Evolutionary conservation across 2,797 vertebrate species (phyloP).

Genomic region (Gymnothorax reevesii): DNA sequence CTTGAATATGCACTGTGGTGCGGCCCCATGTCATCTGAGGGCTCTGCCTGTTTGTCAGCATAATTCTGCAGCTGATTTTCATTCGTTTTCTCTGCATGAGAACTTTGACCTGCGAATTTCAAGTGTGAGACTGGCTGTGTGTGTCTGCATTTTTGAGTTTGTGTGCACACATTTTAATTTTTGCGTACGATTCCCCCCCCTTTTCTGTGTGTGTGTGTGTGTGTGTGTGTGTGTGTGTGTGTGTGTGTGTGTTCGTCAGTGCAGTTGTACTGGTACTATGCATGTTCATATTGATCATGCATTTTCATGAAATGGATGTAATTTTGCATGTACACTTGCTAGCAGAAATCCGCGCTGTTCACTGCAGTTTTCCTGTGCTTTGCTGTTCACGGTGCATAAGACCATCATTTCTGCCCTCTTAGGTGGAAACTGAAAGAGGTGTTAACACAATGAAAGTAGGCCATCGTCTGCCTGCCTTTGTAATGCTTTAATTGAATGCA

Average conservation of each 20-base stretch:
- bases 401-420: background rate
- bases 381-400: background rate
- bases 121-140: no score
- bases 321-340: background rate
- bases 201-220: no score
- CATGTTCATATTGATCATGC: background rate
- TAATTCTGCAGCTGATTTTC: background rate
- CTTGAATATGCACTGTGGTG: background rate
- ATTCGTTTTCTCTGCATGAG: conserved; percentile 11
- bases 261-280: no score
- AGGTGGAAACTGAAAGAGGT: background rate
- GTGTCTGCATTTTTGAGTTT: no score
- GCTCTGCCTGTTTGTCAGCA: background rate
- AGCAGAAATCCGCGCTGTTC: background rate
- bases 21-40: background rate
- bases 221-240: no score
- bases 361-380: background rate
- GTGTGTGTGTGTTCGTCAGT: background rate
- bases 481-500: background rate
- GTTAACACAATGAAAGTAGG: background rate
- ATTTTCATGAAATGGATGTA: background rate
- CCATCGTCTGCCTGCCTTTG: background rate
- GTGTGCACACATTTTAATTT: no score
- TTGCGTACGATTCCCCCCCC: background rate
- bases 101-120: no score